Conservation (phyloP, 2,113 vertebrate genomes). For the Vireo altiloquus region DNA sequence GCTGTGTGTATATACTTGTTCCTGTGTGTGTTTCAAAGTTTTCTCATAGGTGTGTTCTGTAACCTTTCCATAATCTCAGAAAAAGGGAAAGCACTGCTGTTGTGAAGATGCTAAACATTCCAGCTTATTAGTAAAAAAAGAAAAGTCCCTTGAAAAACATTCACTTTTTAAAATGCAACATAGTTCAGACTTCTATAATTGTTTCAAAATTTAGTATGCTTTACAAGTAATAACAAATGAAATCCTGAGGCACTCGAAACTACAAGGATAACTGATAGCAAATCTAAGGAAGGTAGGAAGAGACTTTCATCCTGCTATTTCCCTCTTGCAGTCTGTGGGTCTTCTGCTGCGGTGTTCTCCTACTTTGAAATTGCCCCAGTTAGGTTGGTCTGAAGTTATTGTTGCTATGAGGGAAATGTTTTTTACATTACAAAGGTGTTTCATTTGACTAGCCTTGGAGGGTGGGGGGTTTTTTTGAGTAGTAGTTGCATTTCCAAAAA, state of each 20-base stretch:
- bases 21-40: not conserved
- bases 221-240: not conserved
- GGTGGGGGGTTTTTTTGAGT: not conserved
- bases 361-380: slow-evolving; percentile 26
- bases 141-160: not conserved
- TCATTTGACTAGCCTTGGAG: slow-evolving; percentile 22
- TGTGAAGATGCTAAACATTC: not conserved
- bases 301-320: not conserved
- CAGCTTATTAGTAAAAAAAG: not conserved
- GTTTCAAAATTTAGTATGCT: not conserved
- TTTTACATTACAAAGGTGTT: not conserved
- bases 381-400: slow-evolving; percentile 29
- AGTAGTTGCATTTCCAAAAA: slow-evolving; percentile 2
- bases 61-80: not conserved
- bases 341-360: not conserved
- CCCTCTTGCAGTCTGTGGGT: not conserved
- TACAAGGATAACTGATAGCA: not conserved
- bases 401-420: not conserved
- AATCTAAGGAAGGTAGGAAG: not conserved
- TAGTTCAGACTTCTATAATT: not conserved
- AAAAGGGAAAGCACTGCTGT: not conserved
- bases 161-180: not conserved
- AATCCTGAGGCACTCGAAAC: not conserved
- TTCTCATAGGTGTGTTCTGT: not conserved
- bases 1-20: not conserved